Base-by-base conservation (phyloP, 2,797 vertebrate species). In the Epinephelus awoara region DNA sequence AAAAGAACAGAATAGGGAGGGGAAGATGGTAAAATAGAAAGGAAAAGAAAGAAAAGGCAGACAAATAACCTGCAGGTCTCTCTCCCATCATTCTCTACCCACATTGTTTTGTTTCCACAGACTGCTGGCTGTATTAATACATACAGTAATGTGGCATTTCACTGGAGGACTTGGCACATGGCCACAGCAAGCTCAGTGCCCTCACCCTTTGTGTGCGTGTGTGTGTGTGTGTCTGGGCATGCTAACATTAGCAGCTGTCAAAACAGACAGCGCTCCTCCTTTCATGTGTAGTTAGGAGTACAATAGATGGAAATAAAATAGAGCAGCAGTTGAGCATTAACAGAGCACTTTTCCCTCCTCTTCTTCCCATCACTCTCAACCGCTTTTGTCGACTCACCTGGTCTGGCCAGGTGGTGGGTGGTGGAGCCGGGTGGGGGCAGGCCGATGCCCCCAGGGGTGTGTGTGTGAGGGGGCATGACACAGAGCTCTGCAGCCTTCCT, bases 381-480 rank as follows among this genome's bases (percentile, higher is more conserved):
- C n/a, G 29, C 15, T 58, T 54, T 66, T 27, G 5, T 78, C 13
- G 4, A 93, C 94, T 95, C 89, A 96, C 95, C 94, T 17, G 87
- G 83, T 88, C 89, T 93, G 82, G 86, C 80, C 77, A 82, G 86
- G 79, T 63, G 47, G 65, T 34, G 50, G 80, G 59, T 56, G 56
- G 81, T 77, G 17, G 71, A 44, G n/a, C 63, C 62, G 67, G 84
- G 40, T 3, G 64, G 67, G 80, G 84, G 82, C 59, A 79, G 85
- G 84, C 82, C 71, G 21, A 64, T 67, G 85, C 92, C 92, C 90
- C 89, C 85, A 5, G 90, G 91, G 76, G 88, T 85, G 66, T 82
- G 82, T 70, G 75, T 79, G 86, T 91, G 85, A n/a, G 75, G 92
- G 85, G 85, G 90, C 94, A 95, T 95, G 90, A 89, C 89, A 82